Percentiles rank a stretch among this genome's conserved stretches.
Evolutionary conservation across 2,888 invertebrate species (phyloP).

Genomic region (Willowsia nigromaculata): DNA sequence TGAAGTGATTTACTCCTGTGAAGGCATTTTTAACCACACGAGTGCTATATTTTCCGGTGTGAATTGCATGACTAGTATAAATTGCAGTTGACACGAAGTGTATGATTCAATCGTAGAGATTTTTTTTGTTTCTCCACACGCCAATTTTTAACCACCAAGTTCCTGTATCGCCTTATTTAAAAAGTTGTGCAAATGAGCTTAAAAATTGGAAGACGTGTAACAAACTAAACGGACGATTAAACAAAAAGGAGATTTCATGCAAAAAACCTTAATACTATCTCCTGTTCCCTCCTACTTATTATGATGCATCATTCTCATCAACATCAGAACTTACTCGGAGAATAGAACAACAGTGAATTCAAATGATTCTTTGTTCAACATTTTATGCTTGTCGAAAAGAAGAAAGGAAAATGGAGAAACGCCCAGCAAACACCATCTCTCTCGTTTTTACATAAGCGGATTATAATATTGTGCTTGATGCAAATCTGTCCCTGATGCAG

Average conservation of each 20-base stretch:
- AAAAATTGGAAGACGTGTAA: background rate
- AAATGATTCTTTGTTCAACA: background rate
- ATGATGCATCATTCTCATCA: background rate
- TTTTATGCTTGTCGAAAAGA: slow-evolving; percentile 11
- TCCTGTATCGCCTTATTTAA: background rate
- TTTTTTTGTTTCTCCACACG: slow-evolving; percentile 15
- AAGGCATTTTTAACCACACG: background rate
- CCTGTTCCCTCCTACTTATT: background rate
- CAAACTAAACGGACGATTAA: background rate
- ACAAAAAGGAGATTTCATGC: slow-evolving; percentile 12
- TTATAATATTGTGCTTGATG: slow-evolving; percentile 48
- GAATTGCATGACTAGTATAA: slow-evolving; percentile 23
- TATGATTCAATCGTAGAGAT: slow-evolving; percentile 33
- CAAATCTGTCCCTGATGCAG: slow-evolving; percentile 6
- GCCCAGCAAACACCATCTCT: slow-evolving; percentile 59
- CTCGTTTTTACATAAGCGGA: slow-evolving; percentile 67
- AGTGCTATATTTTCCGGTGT: background rate
- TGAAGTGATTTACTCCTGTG: slow-evolving; percentile 16
- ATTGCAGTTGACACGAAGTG: slow-evolving; percentile 44
- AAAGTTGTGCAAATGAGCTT: background rate
- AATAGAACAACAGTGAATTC: background rate
- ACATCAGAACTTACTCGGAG: background rate
- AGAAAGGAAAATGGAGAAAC: slow-evolving; percentile 47
- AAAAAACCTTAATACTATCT: background rate
- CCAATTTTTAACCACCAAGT: slow-evolving; percentile 14